These are phyloP conservation scores for Heterodera schachtii DNA, from an alignment of 1,140 invertebrate species.

Conservation along the genomic window DNA sequence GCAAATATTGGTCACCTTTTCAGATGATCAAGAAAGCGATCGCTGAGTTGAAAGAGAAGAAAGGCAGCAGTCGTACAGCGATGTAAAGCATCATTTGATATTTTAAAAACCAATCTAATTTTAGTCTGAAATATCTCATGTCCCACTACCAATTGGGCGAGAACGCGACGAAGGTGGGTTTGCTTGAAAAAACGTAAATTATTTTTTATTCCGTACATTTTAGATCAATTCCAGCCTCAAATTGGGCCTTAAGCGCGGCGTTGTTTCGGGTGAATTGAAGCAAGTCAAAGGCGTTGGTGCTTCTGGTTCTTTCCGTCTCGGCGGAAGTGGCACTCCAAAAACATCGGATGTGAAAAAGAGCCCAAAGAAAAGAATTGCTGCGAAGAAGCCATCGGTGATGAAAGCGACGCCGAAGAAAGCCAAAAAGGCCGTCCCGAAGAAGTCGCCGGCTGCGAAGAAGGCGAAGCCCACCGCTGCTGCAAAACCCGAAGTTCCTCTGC, in stretches of 20 bases:
- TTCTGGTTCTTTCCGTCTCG: slow-evolving; percentile 42
- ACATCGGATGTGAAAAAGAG: neutral
- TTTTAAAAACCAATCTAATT: neutral
- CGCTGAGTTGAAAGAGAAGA: slow-evolving; percentile 44
- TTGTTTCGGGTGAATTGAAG: slow-evolving; percentile 33
- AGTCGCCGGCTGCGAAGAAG: slow-evolving; percentile 21
- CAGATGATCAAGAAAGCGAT: slow-evolving; percentile 37
- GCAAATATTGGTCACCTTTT: neutral
- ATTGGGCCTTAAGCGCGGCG: slow-evolving; percentile 35
- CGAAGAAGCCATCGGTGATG: slow-evolving; percentile 9
- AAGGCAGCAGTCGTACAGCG: slow-evolving; percentile 62
- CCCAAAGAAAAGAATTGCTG: neutral
- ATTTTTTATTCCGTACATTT: neutral
- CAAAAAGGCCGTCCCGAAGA: slow-evolving; percentile 24
- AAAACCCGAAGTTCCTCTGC: neutral
- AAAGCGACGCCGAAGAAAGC: slow-evolving; percentile 20
- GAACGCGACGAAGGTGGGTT: slow-evolving; percentile 16
- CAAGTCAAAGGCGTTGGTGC: slow-evolving; percentile 34
- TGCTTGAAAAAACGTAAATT: neutral
- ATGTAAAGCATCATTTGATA: slow-evolving; percentile 35
- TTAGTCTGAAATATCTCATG: slow-evolving; percentile 62
- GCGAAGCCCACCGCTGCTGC: neutral
- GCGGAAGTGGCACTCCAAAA: slow-evolving; percentile 11
- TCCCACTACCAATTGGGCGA: slow-evolving; percentile 65
- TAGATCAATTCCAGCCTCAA: slow-evolving; percentile 41